A percentile compares a stretch with the other conserved stretches of the same genome.
These are phyloP conservation scores for Danio albolineatus DNA, from an alignment of 2,797 vertebrate species.

Conservation along the genomic window DNA sequence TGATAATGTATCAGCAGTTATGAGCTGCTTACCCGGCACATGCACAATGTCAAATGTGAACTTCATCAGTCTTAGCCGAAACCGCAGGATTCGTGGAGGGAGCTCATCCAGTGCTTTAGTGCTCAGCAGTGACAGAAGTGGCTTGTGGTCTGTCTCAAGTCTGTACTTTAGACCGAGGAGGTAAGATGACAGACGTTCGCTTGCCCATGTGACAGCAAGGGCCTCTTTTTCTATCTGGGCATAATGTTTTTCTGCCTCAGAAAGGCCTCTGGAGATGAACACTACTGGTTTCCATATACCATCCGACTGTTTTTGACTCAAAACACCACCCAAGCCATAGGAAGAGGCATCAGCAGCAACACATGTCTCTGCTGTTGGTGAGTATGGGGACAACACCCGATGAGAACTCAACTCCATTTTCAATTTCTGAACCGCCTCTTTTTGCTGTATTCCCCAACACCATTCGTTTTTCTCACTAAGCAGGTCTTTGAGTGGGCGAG, in stretches of 20 bases:
- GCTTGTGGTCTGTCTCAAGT: not conserved
- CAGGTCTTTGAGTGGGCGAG: slow-evolving; percentile 5
- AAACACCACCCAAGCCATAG: slow-evolving; percentile 24
- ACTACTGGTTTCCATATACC: slow-evolving; percentile 38
- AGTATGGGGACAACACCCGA: slow-evolving; percentile 49
- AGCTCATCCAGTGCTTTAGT: slow-evolving; percentile 1
- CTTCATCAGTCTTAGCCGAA: not conserved
- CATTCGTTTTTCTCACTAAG: slow-evolving; percentile 27
- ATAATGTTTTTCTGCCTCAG: slow-evolving; percentile 40
- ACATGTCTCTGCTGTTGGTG: slow-evolving; percentile 37
- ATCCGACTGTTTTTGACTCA: slow-evolving; percentile 46
- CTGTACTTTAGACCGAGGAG: not conserved
- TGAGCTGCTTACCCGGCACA: slow-evolving; percentile 45
- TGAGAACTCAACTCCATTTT: slow-evolving; percentile 44
- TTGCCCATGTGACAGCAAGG: not conserved
- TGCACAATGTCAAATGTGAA: slow-evolving; percentile 40
- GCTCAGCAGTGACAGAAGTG: slow-evolving; percentile 5
- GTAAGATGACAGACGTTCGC: not conserved
- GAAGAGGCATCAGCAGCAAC: slow-evolving; percentile 37
- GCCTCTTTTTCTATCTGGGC: slow-evolving; percentile 47
- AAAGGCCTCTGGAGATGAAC: slow-evolving; percentile 42
- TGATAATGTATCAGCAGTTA: slow-evolving; percentile 32
- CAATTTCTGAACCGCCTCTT: slow-evolving; percentile 17
- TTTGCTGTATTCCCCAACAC: slow-evolving; percentile 28
- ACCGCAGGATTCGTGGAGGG: not conserved